Evolutionary conservation across 2,113 vertebrate species (phyloP).

Genomic region (Uria lomvia): DNA sequence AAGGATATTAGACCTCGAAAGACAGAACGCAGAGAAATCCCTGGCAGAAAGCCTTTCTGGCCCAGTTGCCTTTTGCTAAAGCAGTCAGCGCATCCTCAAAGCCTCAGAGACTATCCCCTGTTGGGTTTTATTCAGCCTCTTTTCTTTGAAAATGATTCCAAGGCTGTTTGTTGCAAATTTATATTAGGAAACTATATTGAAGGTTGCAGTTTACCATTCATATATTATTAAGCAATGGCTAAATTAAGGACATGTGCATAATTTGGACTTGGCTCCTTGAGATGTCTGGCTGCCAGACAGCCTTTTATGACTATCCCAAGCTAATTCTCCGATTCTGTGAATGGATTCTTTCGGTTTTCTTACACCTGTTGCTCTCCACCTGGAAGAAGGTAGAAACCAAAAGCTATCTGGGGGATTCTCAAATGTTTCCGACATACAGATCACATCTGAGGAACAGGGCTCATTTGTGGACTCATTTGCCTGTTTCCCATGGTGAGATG

Average conservation of each 20-base stretch:
- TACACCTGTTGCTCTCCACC: neutral
- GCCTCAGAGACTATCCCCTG: neutral
- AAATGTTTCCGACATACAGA: neutral
- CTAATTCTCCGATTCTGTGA: neutral
- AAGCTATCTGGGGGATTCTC: neutral
- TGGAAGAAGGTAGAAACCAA: neutral
- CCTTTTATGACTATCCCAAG: neutral
- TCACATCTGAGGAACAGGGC: neutral
- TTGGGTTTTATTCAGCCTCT: neutral
- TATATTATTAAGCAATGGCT: neutral
- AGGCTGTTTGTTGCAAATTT: neutral
- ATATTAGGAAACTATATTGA: neutral
- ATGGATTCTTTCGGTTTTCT: neutral
- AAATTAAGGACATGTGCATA: neutral
- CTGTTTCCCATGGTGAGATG: neutral
- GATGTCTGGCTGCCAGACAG: neutral
- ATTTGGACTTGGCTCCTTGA: neutral
- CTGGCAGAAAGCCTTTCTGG: neutral
- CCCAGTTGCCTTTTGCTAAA: neutral
- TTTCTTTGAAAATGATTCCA: neutral
- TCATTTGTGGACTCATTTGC: neutral
- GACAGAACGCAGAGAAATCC: neutral
- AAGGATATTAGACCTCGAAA: neutral
- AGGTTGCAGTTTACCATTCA: neutral
- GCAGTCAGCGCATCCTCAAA: neutral